Conservation (phyloP, 2,888 invertebrate genomes). For the Chymomyza amoena region DNA sequence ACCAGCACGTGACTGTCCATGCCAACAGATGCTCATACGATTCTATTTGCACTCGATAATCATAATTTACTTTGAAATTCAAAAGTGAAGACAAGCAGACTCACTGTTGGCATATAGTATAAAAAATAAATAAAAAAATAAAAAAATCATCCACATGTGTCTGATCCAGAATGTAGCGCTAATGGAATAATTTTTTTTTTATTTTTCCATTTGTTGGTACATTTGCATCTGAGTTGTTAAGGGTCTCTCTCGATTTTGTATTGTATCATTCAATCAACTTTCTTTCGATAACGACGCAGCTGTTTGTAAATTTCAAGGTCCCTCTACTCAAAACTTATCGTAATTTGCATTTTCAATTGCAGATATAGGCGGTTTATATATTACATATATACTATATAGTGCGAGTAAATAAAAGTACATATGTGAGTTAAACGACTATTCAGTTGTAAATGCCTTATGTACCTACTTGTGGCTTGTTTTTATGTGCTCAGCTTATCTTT, state of each 20-base stretch:
- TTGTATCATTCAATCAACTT: constrained; percentile 15
- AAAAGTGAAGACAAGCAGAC: not conserved
- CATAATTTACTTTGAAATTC: not conserved
- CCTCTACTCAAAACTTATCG: constrained; percentile 43
- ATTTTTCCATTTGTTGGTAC: not conserved
- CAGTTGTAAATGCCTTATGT: not conserved
- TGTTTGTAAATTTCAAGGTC: constrained; percentile 64
- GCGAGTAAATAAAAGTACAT: not conserved
- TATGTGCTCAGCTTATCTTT: constrained; percentile 45
- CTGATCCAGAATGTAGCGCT: not conserved
- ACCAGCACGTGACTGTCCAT: not conserved
- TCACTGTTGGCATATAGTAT: not conserved
- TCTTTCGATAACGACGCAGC: constrained; percentile 43
- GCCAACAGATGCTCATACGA: not conserved
- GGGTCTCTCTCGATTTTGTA: not conserved
- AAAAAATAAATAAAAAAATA: not conserved
- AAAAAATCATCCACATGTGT: not conserved
- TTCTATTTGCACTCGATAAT: not conserved
- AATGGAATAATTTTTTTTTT: not conserved
- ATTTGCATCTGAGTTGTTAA: not conserved
- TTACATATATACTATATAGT: too few species aligned
- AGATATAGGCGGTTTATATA: not conserved
- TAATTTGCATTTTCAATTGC: constrained; percentile 39
- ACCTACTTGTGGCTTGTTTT: not conserved
- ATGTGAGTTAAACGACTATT: not conserved